These are phyloP conservation scores for Opisthograptis luteolata DNA, from an alignment of 2,888 invertebrate genomes.

Conservation along the genomic window DNA sequence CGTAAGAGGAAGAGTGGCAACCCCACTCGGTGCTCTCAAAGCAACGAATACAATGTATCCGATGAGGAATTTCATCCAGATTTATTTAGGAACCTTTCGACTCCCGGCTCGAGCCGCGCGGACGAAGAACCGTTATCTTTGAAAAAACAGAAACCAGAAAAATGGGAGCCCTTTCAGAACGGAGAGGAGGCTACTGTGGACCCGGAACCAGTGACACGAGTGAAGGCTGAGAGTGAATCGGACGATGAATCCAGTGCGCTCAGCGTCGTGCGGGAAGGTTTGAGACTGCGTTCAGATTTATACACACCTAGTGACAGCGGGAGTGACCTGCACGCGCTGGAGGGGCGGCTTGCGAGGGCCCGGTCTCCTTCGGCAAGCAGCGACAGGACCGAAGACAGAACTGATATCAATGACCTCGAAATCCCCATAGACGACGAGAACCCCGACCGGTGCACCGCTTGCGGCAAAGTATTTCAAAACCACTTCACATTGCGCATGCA, in stretches of 20 bases:
- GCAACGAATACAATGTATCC: slow-evolving; percentile 75
- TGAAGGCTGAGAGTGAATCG: slow-evolving; percentile 81
- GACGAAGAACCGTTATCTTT: slow-evolving; percentile 76
- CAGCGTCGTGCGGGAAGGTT: slow-evolving; percentile 77
- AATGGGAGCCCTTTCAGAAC: slow-evolving; percentile 77
- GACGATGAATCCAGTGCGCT: slow-evolving; percentile 79
- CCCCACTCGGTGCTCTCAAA: slow-evolving; percentile 89
- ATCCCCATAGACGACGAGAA: slow-evolving; percentile 95
- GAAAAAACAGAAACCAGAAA: slow-evolving; percentile 78
- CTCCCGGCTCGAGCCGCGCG: slow-evolving; percentile 67
- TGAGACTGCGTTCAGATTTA: slow-evolving; percentile 73
- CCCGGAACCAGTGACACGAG: slow-evolving; percentile 68
- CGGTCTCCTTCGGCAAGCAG: slow-evolving; percentile 76
- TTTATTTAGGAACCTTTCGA: slow-evolving; percentile 74
- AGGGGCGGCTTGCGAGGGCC: slow-evolving; percentile 81
- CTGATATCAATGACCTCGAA: slow-evolving; percentile 83
- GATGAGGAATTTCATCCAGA: slow-evolving; percentile 77
- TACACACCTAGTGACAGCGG: slow-evolving; percentile 82
- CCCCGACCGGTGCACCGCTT: slow-evolving; percentile 93
- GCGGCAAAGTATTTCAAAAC: slow-evolving; percentile 95
- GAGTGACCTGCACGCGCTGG: slow-evolving; percentile 78
- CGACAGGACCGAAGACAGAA: slow-evolving; percentile 67
- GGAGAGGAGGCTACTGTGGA: slow-evolving; percentile 71
- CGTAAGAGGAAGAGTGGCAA: slow-evolving; percentile 93
- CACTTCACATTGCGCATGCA: slow-evolving; percentile 95